Evolutionary conservation across 2,113 vertebrate genomes (phyloP).

Genomic region (Arizona elegans): DNA sequence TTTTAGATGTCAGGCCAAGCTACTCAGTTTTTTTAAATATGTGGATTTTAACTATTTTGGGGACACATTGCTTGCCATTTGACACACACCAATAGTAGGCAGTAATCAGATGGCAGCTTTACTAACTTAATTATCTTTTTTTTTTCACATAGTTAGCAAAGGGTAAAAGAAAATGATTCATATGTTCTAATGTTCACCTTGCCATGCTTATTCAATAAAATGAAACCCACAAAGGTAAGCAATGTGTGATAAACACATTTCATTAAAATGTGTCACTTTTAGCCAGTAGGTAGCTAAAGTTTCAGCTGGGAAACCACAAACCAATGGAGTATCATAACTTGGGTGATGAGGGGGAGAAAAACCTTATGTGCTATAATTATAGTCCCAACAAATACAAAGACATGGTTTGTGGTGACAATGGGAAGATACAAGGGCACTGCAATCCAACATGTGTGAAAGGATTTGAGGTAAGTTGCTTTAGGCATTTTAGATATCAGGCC

Average conservation of each 20-base stretch:
- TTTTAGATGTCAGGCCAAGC: neutral
- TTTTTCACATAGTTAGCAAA: neutral
- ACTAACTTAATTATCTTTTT: neutral
- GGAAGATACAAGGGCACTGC: slow-evolving; percentile 10
- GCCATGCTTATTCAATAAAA: neutral
- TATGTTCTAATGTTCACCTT: neutral
- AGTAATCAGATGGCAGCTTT: slow-evolving; percentile 17
- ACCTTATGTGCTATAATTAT: neutral
- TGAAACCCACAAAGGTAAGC: neutral
- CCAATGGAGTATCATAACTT: neutral
- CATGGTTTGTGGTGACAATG: slow-evolving; percentile 20
- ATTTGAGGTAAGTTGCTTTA: neutral
- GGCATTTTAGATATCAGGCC: neutral
- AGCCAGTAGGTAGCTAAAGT: slow-evolving; percentile 10
- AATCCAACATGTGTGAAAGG: neutral
- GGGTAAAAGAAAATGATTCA: neutral
- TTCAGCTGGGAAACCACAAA: slow-evolving; percentile 54
- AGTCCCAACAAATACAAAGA: slow-evolving; percentile 23
- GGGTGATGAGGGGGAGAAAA: neutral
- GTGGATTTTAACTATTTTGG: neutral
- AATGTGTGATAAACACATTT: neutral
- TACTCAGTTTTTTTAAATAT: neutral
- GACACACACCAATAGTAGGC: neutral
- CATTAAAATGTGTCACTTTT: slow-evolving; percentile 36
- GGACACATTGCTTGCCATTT: neutral